Evolutionary conservation across 2,888 invertebrate species (phyloP).

Genomic region (Drosophila melanosoma): DNA sequence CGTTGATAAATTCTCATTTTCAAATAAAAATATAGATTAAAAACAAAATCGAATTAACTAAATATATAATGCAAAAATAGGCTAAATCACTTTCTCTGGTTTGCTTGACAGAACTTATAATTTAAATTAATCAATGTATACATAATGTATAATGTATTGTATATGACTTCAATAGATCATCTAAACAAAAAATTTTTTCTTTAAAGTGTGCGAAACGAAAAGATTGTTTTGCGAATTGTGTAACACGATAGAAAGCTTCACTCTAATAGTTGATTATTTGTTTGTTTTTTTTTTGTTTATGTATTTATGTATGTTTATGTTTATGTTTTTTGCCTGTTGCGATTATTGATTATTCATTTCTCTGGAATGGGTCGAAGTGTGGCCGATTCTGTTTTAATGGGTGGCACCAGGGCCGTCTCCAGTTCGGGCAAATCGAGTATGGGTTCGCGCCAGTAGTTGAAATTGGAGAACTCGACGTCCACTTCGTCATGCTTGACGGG

Average conservation of each 20-base stretch:
- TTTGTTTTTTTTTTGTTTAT: conserved; percentile 1
- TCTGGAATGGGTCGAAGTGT: conserved; percentile 84
- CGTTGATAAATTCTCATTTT: conserved; percentile 26
- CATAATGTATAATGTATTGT: conserved; percentile 39
- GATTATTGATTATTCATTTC: conserved; percentile 63
- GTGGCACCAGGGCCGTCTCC: conserved; percentile 53
- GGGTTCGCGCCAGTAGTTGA: conserved; percentile 97
- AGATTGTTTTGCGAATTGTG: conserved; percentile 19
- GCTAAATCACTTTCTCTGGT: conserved; percentile 46
- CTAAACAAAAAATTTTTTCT: background rate
- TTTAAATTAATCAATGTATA: conserved; percentile 20
- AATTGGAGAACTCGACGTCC: conserved; percentile 91
- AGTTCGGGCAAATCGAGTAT: conserved; percentile 87
- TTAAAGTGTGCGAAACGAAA: conserved; percentile 11
- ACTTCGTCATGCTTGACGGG: conserved; percentile 89
- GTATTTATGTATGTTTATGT: background rate
- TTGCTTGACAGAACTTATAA: conserved; percentile 16
- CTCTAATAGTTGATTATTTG: conserved; percentile 22
- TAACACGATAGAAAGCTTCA: conserved; percentile 12
- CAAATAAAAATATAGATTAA: conserved; percentile 1
- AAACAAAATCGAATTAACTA: conserved; percentile 20
- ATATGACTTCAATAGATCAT: conserved; percentile 7
- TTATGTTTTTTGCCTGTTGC: conserved; percentile 17
- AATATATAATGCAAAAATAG: conserved; percentile 34
- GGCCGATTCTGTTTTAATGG: conserved; percentile 52